Evolutionary conservation across 92 coral and sea anemone genomes (phyloP).

Genomic region (Meandrina meandrites): DNA sequence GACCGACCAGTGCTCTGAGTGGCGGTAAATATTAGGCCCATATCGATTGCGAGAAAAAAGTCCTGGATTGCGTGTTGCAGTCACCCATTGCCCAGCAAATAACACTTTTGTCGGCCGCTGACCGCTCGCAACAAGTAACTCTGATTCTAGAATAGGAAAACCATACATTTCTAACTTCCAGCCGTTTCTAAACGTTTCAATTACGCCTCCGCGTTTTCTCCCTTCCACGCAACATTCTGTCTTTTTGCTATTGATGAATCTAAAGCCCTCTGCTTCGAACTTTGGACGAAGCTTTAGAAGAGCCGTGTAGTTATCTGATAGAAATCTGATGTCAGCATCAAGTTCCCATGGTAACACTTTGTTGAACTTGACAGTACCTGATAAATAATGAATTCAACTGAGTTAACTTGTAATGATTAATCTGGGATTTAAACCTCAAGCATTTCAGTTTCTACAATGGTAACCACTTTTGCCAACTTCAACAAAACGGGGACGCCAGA

Average conservation of each 20-base stretch:
- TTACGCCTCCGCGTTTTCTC: constrained; percentile 85
- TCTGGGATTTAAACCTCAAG: too few species aligned
- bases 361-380: constrained; percentile 94
- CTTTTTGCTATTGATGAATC: too few species aligned
- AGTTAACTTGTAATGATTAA: too few species aligned
- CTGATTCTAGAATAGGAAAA: constrained; percentile 91
- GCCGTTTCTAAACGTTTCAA: constrained; percentile 72
- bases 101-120: constrained; percentile 83
- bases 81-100: constrained; percentile 90
- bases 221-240: too few species aligned
- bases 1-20: constrained; percentile 97
- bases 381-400: too few species aligned
- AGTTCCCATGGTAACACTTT: constrained; percentile 96
- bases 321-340: constrained; percentile 93
- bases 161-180: constrained; percentile 92
- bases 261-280: constrained; percentile 66
- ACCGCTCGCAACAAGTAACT: constrained; percentile 80
- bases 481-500: too few species aligned
- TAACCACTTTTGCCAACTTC: too few species aligned
- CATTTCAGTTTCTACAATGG: too few species aligned
- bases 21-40: constrained; percentile 79
- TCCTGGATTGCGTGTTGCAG: constrained; percentile 94
- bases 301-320: constrained; percentile 87
- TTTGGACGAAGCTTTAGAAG: constrained; percentile 67
- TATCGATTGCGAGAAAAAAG: constrained; percentile 92